Evolutionary conservation across 1,140 invertebrate species (phyloP).

Genomic region (Drosophila dunni): DNA sequence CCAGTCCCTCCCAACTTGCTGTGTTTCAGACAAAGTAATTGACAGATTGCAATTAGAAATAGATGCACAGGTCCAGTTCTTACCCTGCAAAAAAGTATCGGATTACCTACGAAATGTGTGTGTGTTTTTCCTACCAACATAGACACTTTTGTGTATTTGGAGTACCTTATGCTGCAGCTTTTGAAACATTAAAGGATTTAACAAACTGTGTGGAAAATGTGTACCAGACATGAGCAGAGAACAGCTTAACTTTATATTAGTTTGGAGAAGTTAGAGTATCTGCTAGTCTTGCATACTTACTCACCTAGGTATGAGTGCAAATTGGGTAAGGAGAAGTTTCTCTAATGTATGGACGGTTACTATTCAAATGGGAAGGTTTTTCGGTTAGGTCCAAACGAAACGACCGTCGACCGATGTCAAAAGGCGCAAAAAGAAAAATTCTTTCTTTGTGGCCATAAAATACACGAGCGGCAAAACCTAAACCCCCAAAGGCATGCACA

Average conservation of each 20-base stretch:
- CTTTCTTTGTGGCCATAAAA: slow-evolving; percentile 74
- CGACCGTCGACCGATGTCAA: slow-evolving; percentile 59
- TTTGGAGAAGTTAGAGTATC: slow-evolving; percentile 7
- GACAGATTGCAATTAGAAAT: slow-evolving; percentile 81
- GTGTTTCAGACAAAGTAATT: slow-evolving; percentile 48
- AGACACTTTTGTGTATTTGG: background rate
- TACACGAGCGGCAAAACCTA: slow-evolving; percentile 42
- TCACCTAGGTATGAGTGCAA: slow-evolving; percentile 9
- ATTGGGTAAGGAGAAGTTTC: background rate
- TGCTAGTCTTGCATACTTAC: background rate
- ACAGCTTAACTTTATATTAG: no score
- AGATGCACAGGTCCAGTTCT: slow-evolving; percentile 60
- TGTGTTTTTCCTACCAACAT: background rate
- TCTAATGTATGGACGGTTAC: slow-evolving; percentile 38
- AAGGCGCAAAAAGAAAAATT: slow-evolving; percentile 52
- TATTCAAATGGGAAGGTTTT: slow-evolving; percentile 44
- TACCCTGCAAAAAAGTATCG: slow-evolving; percentile 60
- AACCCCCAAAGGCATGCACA: slow-evolving; percentile 17
- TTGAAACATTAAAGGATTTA: slow-evolving; percentile 5
- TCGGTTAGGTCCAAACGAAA: slow-evolving; percentile 18
- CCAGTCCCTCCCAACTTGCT: background rate
- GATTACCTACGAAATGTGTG: slow-evolving; percentile 36
- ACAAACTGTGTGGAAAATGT: background rate
- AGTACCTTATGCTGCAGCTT: background rate
- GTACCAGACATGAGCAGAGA: background rate